These are phyloP conservation scores for Mythimna albipuncta DNA, from an alignment of 2,888 invertebrate species.

Conservation along the genomic window DNA sequence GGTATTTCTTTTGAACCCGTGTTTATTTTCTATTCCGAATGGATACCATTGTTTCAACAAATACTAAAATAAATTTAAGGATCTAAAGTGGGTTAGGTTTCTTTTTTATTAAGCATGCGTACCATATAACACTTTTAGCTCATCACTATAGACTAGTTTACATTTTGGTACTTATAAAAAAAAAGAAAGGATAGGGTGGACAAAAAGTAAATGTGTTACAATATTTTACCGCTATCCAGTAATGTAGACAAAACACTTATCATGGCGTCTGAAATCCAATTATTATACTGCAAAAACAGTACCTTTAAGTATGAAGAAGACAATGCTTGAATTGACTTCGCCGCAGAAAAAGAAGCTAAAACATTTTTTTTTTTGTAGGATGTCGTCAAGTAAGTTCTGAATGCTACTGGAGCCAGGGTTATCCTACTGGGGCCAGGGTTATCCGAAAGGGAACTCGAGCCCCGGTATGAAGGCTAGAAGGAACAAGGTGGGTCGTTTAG, in stretches of 20 bases:
- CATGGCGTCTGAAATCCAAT: constrained; percentile 48
- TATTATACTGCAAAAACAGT: constrained; percentile 35
- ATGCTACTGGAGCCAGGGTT: no score
- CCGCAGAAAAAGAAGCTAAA: neutral
- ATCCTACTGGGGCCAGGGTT: no score
- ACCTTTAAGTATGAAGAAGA: constrained; percentile 12
- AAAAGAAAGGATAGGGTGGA: neutral
- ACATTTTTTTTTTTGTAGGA: neutral
- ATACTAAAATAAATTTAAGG: no score
- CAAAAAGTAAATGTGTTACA: constrained; percentile 22
- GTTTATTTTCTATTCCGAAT: no score
- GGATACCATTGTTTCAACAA: no score
- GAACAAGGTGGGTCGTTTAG: no score
- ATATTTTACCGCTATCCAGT: constrained; percentile 30
- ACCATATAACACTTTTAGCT: neutral
- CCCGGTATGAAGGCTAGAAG: no score
- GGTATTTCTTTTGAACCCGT: no score
- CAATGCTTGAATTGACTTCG: no score
- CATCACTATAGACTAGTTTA: neutral
- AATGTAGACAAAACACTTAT: constrained; percentile 48
- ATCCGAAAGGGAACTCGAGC: no score
- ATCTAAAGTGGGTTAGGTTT: no score
- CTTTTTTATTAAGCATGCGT: no score
- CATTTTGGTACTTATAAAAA: neutral
- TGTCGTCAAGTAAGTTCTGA: neutral